Percentiles rank a stretch among this genome's conserved stretches.
phyloP scores from a whole-genome alignment of 2,888 invertebrate genomes.

The Pegoplata infirma region DNA sequence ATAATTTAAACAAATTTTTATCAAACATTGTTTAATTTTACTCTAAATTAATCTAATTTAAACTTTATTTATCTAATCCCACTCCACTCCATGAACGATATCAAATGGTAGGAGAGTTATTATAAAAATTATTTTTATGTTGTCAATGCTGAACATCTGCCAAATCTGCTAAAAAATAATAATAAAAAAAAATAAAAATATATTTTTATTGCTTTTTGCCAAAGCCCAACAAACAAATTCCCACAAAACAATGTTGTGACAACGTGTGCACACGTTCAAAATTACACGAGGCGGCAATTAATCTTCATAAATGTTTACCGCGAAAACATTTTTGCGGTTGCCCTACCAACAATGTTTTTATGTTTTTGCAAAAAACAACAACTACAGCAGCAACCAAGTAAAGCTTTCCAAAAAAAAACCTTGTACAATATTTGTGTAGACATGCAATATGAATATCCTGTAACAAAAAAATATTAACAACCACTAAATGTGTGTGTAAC shows the following conservation, averaged over 20 bases:
- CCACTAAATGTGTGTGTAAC: conserved; percentile 21
- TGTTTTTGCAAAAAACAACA: conserved; percentile 32
- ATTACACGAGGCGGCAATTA: conserved; percentile 64
- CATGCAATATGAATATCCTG: conserved; percentile 54
- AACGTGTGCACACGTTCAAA: conserved; percentile 62
- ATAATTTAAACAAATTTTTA: too few species aligned
- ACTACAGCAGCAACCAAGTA: conserved; percentile 27
- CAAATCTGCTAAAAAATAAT: conserved; percentile 28
- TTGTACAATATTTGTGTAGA: conserved; percentile 30
- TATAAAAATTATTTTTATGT: conserved; percentile 35
- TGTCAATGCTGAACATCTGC: conserved; percentile 61
- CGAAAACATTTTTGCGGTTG: conserved; percentile 66
- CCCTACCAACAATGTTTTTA: conserved; percentile 47
- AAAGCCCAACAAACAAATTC: conserved; percentile 60
- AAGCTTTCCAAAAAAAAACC: conserved; percentile 16
- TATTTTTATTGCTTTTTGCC: conserved; percentile 58
- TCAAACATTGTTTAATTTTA: neutral
- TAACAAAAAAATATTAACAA: conserved; percentile 43
- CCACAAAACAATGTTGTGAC: conserved; percentile 62
- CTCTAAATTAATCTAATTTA: conserved; percentile 41
- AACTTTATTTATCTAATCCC: neutral
- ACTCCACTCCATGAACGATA: neutral
- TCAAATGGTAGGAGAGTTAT: neutral
- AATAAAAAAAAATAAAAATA: conserved; percentile 28
- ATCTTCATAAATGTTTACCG: conserved; percentile 67